phyloP scores from a whole-genome alignment of 1,140 invertebrate genomes.

The Pachypsylla venusta region DNA sequence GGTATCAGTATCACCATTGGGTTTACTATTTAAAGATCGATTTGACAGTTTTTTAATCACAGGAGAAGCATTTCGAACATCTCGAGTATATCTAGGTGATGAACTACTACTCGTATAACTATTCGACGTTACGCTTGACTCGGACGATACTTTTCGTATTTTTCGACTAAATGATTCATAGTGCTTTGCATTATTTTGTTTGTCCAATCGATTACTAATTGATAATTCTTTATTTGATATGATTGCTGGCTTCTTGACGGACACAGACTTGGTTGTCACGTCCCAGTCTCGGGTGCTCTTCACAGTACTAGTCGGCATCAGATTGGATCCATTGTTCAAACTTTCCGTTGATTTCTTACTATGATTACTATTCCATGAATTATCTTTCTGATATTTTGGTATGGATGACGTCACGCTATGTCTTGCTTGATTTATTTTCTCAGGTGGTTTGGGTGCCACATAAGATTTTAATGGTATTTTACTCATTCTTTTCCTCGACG shows the following conservation, averaged over 20 bases:
- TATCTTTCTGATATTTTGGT: slow-evolving; percentile 29
- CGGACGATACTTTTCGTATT: not conserved
- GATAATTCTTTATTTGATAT: not conserved
- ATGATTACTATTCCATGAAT: slow-evolving; percentile 32
- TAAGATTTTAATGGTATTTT: slow-evolving; percentile 47
- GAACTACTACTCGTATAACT: not conserved
- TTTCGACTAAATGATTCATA: not conserved
- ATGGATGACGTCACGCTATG: slow-evolving; percentile 23
- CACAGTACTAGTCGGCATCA: slow-evolving; percentile 16
- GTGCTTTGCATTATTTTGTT: not conserved
- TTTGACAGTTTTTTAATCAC: not conserved
- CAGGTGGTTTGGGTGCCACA: slow-evolving; percentile 40
- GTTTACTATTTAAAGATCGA: not conserved
- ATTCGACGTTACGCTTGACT: not conserved
- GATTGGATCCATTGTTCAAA: slow-evolving; percentile 27
- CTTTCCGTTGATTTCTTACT: slow-evolving; percentile 35
- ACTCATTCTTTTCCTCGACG: slow-evolving; percentile 42
- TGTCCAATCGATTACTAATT: not conserved
- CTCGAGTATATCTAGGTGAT: not conserved
- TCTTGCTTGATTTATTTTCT: slow-evolving; percentile 24
- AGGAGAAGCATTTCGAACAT: not conserved
- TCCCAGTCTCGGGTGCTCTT: slow-evolving; percentile 28
- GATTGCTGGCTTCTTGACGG: slow-evolving; percentile 27
- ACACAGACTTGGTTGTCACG: slow-evolving; percentile 21
- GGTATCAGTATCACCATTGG: slow-evolving; percentile 12